Conservation (phyloP, 2,113 vertebrate genomes). For the Pantherophis guttatus region DNA sequence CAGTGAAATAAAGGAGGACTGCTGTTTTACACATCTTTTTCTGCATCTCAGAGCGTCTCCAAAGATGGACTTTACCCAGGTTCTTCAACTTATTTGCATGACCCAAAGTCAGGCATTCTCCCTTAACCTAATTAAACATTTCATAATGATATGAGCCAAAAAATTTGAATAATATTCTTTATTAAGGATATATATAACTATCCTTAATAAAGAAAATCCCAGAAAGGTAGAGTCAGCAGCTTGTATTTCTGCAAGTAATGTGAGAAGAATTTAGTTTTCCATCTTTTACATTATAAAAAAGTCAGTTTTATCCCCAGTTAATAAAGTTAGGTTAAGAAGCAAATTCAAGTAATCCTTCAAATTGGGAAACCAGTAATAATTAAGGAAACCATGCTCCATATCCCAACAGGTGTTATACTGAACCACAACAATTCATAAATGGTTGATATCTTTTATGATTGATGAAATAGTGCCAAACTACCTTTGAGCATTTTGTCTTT, state of each 20-base stretch:
- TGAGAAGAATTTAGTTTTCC: neutral
- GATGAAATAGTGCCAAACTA: constrained; percentile 6
- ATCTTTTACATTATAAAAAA: neutral
- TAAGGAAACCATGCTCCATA: neutral
- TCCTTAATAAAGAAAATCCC: neutral
- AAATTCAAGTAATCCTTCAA: neutral
- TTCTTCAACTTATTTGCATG: neutral
- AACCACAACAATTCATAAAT: neutral
- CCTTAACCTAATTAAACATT: neutral
- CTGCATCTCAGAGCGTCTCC: neutral
- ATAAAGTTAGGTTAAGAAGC: neutral
- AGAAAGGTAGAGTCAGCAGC: neutral
- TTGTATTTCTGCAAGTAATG: neutral
- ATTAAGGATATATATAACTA: neutral
- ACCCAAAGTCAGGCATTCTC: neutral
- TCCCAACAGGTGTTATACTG: neutral
- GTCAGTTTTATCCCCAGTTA: neutral
- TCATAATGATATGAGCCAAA: neutral
- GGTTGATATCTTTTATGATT: constrained; percentile 35
- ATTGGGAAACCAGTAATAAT: neutral
- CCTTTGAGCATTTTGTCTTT: constrained; percentile 24
- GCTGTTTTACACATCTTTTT: neutral
- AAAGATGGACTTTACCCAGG: neutral
- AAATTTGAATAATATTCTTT: neutral
- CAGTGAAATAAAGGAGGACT: neutral